Percentiles rank a stretch among this genome's conserved stretches.
These are phyloP conservation scores for Pampus argenteus DNA, from an alignment of 2,797 vertebrate genomes.

Conservation along the genomic window DNA sequence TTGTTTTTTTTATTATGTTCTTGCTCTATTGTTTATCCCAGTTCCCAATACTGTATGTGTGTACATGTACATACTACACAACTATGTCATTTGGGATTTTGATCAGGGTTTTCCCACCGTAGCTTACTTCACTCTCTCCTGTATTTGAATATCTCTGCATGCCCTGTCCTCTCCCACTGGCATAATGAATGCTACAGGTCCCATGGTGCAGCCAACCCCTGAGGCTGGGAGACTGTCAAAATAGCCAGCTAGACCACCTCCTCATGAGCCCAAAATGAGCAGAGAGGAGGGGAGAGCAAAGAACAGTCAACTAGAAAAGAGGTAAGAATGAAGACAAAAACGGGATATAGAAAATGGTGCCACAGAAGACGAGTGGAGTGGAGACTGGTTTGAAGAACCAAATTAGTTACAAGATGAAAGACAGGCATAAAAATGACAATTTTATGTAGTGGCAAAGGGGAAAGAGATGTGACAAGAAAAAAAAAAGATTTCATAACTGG, in stretches of 20 bases:
- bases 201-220: conserved; percentile 53
- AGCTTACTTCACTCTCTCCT: conserved; percentile 6
- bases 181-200: conserved; percentile 55
- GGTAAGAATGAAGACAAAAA: conserved; percentile 1
- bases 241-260: conserved; percentile 51
- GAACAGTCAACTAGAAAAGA: conserved; percentile 13
- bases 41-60: neutral
- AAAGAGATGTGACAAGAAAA: neutral
- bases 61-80: conserved; percentile 2
- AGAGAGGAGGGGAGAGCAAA: neutral
- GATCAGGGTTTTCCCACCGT: conserved; percentile 12
- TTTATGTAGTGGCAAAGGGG: neutral
- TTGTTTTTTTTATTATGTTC: neutral
- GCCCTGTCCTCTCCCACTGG: conserved; percentile 21
- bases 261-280: conserved; percentile 18
- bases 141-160: conserved; percentile 54
- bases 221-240: conserved; percentile 54
- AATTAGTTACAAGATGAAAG: neutral
- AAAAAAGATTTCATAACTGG: neutral
- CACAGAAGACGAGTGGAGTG: neutral
- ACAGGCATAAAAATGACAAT: neutral
- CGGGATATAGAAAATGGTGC: rapidly evolving
- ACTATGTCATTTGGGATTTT: conserved; percentile 24
- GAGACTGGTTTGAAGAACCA: no score
- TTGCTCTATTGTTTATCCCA: neutral